Conservation (phyloP, 2,888 invertebrate genomes). For the Laspeyria flexula region DNA sequence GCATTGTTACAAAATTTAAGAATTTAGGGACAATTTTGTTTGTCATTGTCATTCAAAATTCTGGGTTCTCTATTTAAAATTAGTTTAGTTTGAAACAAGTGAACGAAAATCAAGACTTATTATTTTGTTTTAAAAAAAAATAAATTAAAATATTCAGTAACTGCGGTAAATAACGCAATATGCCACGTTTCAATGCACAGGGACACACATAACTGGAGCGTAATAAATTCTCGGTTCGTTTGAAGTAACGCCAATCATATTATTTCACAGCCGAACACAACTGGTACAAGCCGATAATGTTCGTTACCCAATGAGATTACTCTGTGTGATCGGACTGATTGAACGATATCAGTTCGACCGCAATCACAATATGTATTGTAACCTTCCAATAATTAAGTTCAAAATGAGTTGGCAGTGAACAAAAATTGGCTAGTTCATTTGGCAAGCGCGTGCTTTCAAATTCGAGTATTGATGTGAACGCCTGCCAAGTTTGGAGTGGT, state of each 20-base stretch:
- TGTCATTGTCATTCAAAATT: too few relatives aligned
- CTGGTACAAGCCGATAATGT: conserved; percentile 43
- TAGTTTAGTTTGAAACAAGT: too few relatives aligned
- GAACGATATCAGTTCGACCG: conserved; percentile 23
- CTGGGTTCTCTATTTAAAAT: too few relatives aligned
- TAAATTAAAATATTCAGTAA: too few relatives aligned
- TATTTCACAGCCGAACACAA: conserved; percentile 48
- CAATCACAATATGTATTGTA: conserved; percentile 21
- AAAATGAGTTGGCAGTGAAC: conserved; percentile 37
- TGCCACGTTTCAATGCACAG: conserved; percentile 66
- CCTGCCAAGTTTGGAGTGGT: conserved; percentile 53
- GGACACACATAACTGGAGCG: conserved; percentile 68
- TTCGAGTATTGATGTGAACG: conserved; percentile 50
- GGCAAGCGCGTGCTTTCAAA: conserved; percentile 52
- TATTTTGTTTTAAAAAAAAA: too few relatives aligned
- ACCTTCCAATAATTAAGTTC: conserved; percentile 32
- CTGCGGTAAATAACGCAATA: conserved; percentile 55
- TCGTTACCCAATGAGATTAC: conserved; percentile 47
- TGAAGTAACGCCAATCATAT: conserved; percentile 53
- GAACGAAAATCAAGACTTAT: conserved; percentile 7
- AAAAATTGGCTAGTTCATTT: conserved; percentile 53
- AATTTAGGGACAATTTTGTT: too few relatives aligned
- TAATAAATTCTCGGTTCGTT: conserved; percentile 63
- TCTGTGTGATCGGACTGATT: conserved; percentile 40
- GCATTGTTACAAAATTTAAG: too few relatives aligned